Evolutionary conservation across 2,113 vertebrate species (phyloP), one percentile per base, ranked within the genome.

Genomic region (Cyphomyrus plagiostoma): DNA sequence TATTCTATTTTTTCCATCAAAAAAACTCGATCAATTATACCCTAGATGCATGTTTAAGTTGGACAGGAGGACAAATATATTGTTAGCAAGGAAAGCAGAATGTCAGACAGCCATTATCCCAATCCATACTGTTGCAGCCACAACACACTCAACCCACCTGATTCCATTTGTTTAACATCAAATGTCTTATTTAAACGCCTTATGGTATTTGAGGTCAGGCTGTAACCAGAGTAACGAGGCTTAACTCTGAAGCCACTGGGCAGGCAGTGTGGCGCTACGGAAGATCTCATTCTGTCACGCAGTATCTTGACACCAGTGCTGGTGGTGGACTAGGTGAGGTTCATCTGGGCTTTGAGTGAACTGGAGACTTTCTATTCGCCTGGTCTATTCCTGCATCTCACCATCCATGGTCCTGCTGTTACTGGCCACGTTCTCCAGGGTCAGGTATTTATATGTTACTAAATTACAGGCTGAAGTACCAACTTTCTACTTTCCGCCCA

Each of bases 401-500:
- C 90, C 83, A 58, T 88, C 88, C 90, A 88, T 88, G 89, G 74
- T 85, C 86, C 52, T 87, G 86, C 91, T 90, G 83, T 92, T 94
- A 92, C 89, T 91, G 91, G 90, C 92, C 92, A 93, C 91, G 93
- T 90, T 92, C 50, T 77, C 48, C 92, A 91, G 42, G 35, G 89
- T 91, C 62, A 89, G 93, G 93, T 96, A 95, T 96, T 95, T 96
- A 95, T 93, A 95, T 83, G 10, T 77, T 88, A 84, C 90, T 92
- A 95, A 96, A 96, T 96, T 91, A 96, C 92, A 96, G 94, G 89
- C 91, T 26, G 11, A 84, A 49, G 88, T 93, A 93, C 94, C 93
- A 95, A 90, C 93, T 92, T 94, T 95, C 95, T 96, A 96, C 95
- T 96, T 95, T 94, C 30, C 92, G 90, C 90, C 84, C 90, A 93